A percentile compares a stretch with the other conserved stretches of the same genome.
Conservation (phyloP, 2,113 vertebrate genomes). For the Lontra canadensis region DNA sequence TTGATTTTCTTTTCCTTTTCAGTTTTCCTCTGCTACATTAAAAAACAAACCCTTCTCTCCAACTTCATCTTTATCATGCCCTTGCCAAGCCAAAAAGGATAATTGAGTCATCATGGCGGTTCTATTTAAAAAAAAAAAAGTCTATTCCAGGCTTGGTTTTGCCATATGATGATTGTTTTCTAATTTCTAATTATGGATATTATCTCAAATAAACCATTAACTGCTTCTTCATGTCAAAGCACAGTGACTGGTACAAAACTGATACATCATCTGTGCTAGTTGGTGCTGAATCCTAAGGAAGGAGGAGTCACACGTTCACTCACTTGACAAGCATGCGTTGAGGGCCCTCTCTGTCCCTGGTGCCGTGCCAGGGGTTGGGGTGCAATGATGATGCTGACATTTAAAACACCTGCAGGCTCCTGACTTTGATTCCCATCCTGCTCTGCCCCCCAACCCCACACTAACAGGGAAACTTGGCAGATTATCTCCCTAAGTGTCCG, state of each 20-base stretch:
- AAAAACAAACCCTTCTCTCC: not conserved
- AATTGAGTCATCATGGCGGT: not conserved
- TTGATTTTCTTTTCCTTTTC: not conserved
- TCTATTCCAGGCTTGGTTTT: not conserved
- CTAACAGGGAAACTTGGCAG: not conserved
- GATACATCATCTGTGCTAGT: not conserved
- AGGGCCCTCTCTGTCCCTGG: not conserved
- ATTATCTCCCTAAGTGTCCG: not conserved
- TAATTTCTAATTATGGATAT: not conserved
- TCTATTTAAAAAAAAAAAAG: not conserved
- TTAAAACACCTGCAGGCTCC: not conserved
- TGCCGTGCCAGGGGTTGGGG: not conserved
- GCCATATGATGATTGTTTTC: not conserved
- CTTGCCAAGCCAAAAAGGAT: not conserved
- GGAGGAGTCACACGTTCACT: not conserved
- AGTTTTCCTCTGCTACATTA: not conserved
- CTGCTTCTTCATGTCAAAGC: not conserved
- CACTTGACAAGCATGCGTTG: not conserved
- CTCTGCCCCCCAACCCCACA: not conserved
- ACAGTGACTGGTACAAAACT: not conserved
- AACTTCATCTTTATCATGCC: not conserved
- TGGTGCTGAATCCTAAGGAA: not conserved
- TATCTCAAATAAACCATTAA: slow-evolving; percentile 7
- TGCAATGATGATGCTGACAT: not conserved
- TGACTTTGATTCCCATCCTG: not conserved